A percentile compares a stretch with the other conserved stretches of the same genome.
Conservation (phyloP, 2,888 invertebrate genomes). For the Ctenicera cuprea region DNA sequence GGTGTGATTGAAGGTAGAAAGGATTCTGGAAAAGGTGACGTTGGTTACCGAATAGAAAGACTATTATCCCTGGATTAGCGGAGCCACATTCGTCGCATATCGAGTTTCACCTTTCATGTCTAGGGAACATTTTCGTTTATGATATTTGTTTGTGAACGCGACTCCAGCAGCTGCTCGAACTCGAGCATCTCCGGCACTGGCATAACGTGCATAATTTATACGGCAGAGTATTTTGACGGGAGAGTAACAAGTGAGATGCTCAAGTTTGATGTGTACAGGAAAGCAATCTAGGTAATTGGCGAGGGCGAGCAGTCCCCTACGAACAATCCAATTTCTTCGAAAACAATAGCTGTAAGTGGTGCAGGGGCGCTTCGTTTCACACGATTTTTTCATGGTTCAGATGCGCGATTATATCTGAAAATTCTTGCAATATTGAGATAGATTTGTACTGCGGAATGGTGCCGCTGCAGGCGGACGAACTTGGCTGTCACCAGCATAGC, state of each 20-base stretch:
- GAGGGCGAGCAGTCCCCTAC: constrained; percentile 62
- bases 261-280: constrained; percentile 61
- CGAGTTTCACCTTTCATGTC: constrained; percentile 49
- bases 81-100: constrained; percentile 46
- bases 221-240: constrained; percentile 55
- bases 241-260: constrained; percentile 60
- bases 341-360: constrained; percentile 75
- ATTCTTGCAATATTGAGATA: constrained; percentile 22
- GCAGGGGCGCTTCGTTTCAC: constrained; percentile 54
- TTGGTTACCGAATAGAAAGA: constrained; percentile 44
- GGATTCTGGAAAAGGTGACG: constrained; percentile 50
- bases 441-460: constrained; percentile 20
- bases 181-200: constrained; percentile 47
- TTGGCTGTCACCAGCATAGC: constrained; percentile 1
- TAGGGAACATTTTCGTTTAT: constrained; percentile 33
- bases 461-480: neutral
- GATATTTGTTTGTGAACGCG: constrained; percentile 43
- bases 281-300: constrained; percentile 67
- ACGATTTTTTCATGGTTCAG: constrained; percentile 48
- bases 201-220: constrained; percentile 60
- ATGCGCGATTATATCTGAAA: constrained; percentile 47
- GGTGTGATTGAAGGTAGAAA: constrained; percentile 53
- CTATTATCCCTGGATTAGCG: constrained; percentile 51
- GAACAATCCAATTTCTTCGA: constrained; percentile 73
- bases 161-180: constrained; percentile 43